These are phyloP conservation scores for Pseudochaenichthys georgianus DNA, from an alignment of 2,797 vertebrate genomes.

Conservation along the genomic window DNA sequence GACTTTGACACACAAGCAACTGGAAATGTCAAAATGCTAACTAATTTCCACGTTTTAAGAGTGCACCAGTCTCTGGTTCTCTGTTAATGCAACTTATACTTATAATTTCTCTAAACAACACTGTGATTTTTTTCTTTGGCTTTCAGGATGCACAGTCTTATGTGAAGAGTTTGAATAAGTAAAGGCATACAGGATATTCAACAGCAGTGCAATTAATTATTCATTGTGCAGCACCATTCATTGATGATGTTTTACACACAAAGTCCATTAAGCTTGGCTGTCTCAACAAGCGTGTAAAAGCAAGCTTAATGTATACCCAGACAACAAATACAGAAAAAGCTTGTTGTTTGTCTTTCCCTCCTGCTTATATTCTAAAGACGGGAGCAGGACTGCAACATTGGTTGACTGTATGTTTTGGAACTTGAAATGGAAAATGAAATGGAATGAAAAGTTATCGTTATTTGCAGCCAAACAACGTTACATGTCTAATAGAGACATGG, in stretches of 20 bases:
- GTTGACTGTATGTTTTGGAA: slow-evolving; percentile 20
- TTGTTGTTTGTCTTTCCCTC: slow-evolving; percentile 28
- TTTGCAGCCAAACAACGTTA: slow-evolving; percentile 53
- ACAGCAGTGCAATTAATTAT: slow-evolving; percentile 64
- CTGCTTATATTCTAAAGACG: background rate
- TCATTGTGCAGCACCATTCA: slow-evolving; percentile 52
- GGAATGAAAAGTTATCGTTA: slow-evolving; percentile 15
- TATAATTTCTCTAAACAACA: background rate
- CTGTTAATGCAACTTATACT: slow-evolving; percentile 13
- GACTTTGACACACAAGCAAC: no score
- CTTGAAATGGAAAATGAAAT: slow-evolving; percentile 36
- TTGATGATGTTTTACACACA: slow-evolving; percentile 77
- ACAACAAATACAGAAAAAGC: slow-evolving; percentile 33
- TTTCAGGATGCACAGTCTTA: slow-evolving; percentile 12
- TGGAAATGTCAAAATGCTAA: no score
- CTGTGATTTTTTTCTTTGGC: slow-evolving; percentile 38
- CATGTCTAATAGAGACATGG: slow-evolving; percentile 44
- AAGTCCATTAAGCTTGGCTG: slow-evolving; percentile 74
- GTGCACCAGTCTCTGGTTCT: background rate
- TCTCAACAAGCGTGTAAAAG: slow-evolving; percentile 49
- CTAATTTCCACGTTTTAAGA: no score
- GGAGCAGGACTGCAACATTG: slow-evolving; percentile 22
- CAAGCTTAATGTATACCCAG: slow-evolving; percentile 49
- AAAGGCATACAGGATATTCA: slow-evolving; percentile 27
- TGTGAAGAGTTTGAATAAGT: slow-evolving; percentile 42